phyloP scores from a whole-genome alignment of 2,888 invertebrate genomes.

The Cheilosia pagana region DNA sequence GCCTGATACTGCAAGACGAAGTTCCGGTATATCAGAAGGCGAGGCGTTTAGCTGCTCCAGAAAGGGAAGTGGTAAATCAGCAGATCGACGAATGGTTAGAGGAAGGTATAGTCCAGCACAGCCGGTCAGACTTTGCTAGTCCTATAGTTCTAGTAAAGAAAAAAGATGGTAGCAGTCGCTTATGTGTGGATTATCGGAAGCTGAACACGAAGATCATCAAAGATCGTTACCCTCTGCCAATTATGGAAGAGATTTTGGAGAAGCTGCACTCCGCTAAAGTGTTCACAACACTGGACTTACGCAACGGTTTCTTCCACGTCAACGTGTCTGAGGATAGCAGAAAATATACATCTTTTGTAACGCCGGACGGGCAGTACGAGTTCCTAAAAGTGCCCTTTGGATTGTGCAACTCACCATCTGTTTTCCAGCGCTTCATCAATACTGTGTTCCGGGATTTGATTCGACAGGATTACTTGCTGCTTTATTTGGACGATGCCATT shows the following conservation, averaged over 20 bases:
- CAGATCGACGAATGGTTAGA: slow-evolving; percentile 25
- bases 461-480: slow-evolving; percentile 3
- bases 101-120: slow-evolving; percentile 49
- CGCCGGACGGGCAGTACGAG: slow-evolving; percentile 80
- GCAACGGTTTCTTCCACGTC: slow-evolving; percentile 43
- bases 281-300: slow-evolving; percentile 76
- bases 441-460: neutral
- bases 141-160: slow-evolving; percentile 77
- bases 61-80: neutral
- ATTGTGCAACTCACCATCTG: neutral
- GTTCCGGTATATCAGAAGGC: slow-evolving; percentile 2
- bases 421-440: neutral
- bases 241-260: slow-evolving; percentile 44
- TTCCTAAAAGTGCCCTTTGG: slow-evolving; percentile 81
- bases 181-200: slow-evolving; percentile 77
- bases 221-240: slow-evolving; percentile 40
- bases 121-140: slow-evolving; percentile 76
- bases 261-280: slow-evolving; percentile 75
- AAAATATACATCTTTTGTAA: slow-evolving; percentile 81
- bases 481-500: slow-evolving; percentile 78
- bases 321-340: slow-evolving; percentile 17
- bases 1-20: slow-evolving; percentile 17
- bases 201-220: slow-evolving; percentile 37
- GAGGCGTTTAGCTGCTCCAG: neutral
- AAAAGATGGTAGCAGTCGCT: slow-evolving; percentile 72